Evolutionary conservation across 2,888 invertebrate genomes (phyloP).

Genomic region (Eumerus sabulonum): DNA sequence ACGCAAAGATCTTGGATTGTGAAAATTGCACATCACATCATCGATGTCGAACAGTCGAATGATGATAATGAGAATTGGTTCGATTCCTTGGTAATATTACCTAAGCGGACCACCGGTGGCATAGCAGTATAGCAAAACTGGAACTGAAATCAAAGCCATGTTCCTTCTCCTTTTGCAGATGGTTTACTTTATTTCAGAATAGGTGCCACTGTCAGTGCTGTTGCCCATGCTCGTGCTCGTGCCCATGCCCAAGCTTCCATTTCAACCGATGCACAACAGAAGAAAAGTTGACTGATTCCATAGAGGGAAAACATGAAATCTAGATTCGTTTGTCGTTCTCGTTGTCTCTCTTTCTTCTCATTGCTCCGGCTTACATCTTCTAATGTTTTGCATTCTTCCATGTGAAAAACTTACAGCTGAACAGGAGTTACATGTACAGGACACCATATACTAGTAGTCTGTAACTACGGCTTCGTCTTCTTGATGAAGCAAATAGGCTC

Average conservation of each 20-base stretch:
- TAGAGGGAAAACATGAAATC: constrained; percentile 55
- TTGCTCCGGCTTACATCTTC: constrained; percentile 9
- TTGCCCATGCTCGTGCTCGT: constrained; percentile 1
- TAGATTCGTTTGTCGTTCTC: constrained; percentile 19
- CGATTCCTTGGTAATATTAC: constrained; percentile 54
- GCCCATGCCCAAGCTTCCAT: neutral
- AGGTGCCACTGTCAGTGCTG: constrained; percentile 15
- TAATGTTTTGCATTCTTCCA: constrained; percentile 50
- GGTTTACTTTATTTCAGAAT: constrained; percentile 29
- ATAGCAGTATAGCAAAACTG: constrained; percentile 57
- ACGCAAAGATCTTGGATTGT: constrained; percentile 38
- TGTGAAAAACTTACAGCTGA: constrained; percentile 50
- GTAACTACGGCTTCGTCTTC: constrained; percentile 4
- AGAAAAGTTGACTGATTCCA: constrained; percentile 59
- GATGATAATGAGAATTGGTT: constrained; percentile 60
- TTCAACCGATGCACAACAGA: constrained; percentile 24
- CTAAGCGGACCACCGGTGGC: constrained; percentile 27
- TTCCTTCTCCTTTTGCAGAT: constrained; percentile 34
- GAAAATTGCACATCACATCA: constrained; percentile 1
- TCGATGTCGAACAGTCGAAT: constrained; percentile 1
- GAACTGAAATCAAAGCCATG: constrained; percentile 62
- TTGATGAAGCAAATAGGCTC: constrained; percentile 20
- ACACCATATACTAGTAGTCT: neutral
- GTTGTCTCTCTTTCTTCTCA: neutral
- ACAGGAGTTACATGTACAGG: constrained; percentile 5